A percentile compares a stretch with the other conserved stretches of the same genome.
Conservation (phyloP, 2,797 vertebrate genomes). For the Sternarchorhynchus goeldii region DNA sequence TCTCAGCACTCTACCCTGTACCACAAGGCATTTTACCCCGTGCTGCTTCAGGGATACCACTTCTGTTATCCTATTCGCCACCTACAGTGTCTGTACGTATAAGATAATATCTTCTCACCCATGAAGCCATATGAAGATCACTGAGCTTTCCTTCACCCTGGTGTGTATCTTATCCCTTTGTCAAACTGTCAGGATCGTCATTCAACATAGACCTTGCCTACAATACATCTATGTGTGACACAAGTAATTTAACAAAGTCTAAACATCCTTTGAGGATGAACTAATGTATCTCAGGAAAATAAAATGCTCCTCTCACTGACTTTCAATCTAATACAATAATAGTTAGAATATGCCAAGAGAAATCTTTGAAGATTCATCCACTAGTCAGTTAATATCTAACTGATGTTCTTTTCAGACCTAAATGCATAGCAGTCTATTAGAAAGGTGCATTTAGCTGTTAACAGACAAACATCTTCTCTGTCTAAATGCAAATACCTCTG, state of each 20-base stretch:
- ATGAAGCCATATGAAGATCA: constrained; percentile 8
- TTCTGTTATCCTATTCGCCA: neutral
- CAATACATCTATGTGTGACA: constrained; percentile 26
- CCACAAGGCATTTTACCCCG: neutral
- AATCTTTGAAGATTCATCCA: constrained; percentile 69
- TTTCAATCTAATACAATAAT: constrained; percentile 57
- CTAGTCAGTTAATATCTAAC: constrained; percentile 75
- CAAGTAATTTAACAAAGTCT: constrained; percentile 46
- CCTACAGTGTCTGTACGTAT: neutral
- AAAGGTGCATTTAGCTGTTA: constrained; percentile 29
- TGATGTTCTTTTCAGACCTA: constrained; percentile 65
- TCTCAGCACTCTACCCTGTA: neutral
- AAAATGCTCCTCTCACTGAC: constrained; percentile 34
- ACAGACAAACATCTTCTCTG: constrained; percentile 42
- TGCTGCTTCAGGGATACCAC: neutral
- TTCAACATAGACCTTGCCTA: constrained; percentile 27
- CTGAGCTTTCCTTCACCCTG: constrained; percentile 26
- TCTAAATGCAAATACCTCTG: constrained; percentile 54
- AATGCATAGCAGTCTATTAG: constrained; percentile 53
- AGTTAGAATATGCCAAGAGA: constrained; percentile 69
- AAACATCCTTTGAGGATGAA: constrained; percentile 41
- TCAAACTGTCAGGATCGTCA: constrained; percentile 23
- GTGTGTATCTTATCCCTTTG: no score
- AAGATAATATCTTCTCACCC: constrained; percentile 20
- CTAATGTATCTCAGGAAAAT: constrained; percentile 55